Conservation (phyloP, 2,797 vertebrate genomes). For the Pantherophis alleghaniensis region DNA sequence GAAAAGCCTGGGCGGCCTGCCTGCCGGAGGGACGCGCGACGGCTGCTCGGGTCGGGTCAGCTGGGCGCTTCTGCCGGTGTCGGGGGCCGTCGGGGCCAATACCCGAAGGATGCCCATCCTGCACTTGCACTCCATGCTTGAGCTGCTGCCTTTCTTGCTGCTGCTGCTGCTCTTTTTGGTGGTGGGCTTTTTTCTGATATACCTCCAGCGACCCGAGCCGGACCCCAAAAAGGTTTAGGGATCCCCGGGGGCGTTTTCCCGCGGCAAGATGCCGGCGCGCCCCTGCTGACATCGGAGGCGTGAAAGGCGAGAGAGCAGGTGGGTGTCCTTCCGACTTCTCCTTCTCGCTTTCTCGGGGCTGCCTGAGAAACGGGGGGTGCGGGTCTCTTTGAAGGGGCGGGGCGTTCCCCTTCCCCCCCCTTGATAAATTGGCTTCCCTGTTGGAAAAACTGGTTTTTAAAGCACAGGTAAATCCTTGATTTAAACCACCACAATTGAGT, state of each 20-base stretch:
- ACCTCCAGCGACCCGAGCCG: constrained; percentile 15
- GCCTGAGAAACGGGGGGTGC: background rate
- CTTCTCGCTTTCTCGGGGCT: background rate
- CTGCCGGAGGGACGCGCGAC: background rate
- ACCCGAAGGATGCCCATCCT: constrained; percentile 31
- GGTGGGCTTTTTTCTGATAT: constrained; percentile 21
- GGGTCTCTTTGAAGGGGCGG: background rate
- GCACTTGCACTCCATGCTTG: constrained; percentile 43
- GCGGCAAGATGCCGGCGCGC: background rate
- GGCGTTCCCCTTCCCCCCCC: fast-evolving
- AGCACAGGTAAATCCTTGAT: background rate
- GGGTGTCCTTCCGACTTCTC: background rate
- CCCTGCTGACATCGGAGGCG: background rate
- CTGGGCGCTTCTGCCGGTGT: background rate
- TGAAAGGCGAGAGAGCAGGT: constrained; percentile 6
- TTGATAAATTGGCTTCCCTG: background rate
- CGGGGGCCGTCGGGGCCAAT: background rate
- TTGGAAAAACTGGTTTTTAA: background rate
- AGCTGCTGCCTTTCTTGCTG: constrained; percentile 37
- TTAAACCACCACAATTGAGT: background rate
- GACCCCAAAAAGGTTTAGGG: constrained; percentile 25
- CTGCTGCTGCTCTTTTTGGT: constrained; percentile 27
- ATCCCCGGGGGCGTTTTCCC: background rate
- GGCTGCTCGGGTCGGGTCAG: constrained; percentile 7
- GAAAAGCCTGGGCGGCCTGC: background rate